Evolutionary conservation across 2,888 invertebrate genomes (phyloP).

Genomic region (Oligia fasciuncula): DNA sequence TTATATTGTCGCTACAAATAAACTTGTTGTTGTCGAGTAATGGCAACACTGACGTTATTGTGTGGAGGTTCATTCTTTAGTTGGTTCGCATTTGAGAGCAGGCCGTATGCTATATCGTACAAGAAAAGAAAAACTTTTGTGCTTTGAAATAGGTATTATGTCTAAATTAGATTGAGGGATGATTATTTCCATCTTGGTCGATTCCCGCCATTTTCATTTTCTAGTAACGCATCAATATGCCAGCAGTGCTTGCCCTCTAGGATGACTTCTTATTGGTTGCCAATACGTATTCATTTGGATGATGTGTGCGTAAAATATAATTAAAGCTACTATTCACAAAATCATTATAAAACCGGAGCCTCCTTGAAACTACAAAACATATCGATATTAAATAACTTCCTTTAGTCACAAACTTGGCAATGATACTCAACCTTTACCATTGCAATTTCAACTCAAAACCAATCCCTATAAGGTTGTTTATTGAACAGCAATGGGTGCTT

Average conservation of each 20-base stretch:
- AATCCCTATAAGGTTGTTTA: not conserved
- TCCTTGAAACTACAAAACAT: conserved; percentile 30
- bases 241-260: not conserved
- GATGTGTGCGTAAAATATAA: not conserved
- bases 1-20: conserved; percentile 18
- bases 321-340: not conserved
- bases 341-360: not conserved
- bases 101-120: not conserved
- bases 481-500: conserved; percentile 14
- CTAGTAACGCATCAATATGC: not conserved
- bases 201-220: not conserved
- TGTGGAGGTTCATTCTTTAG: not conserved
- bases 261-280: not conserved
- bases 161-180: not conserved
- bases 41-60: not conserved
- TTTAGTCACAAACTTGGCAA: conserved; percentile 44
- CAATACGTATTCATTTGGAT: not conserved
- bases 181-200: not conserved
- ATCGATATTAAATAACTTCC: conserved; percentile 52
- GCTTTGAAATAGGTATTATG: not conserved
- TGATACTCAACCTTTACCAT: not conserved
- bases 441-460: conserved; percentile 35
- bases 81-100: not conserved
- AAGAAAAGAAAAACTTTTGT: not conserved
- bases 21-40: not conserved